phyloP scores from a whole-genome alignment of 2,797 vertebrate genomes.

The Pangasius djambal region DNA sequence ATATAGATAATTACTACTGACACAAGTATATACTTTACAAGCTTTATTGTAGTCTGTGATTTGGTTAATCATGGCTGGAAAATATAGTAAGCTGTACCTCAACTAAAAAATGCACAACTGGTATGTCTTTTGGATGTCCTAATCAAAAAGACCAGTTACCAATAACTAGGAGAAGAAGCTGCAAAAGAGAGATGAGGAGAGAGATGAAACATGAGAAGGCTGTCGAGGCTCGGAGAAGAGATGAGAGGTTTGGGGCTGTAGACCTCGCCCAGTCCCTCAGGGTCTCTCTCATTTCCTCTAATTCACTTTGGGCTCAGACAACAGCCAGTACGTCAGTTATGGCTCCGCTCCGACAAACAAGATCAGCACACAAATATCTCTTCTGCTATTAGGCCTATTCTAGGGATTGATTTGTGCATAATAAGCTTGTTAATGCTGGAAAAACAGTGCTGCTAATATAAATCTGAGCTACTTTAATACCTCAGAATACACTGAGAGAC shows the following conservation, averaged over 20 bases:
- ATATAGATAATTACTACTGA: background rate
- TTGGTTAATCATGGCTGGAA: background rate
- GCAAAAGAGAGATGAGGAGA: background rate
- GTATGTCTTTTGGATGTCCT: background rate
- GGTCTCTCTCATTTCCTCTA: constrained; percentile 53
- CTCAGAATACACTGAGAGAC: background rate
- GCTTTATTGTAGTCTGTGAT: background rate
- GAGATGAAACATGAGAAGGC: background rate
- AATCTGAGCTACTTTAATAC: background rate
- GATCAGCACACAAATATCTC: constrained; percentile 38
- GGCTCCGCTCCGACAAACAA: constrained; percentile 34
- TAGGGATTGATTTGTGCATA: background rate
- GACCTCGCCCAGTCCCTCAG: constrained; percentile 57
- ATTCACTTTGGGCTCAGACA: constrained; percentile 47
- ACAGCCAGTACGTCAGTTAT: constrained; percentile 33
- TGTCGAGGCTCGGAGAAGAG: background rate
- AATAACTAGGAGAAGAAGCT: too few species aligned
- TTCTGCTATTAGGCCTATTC: background rate
- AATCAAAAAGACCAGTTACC: background rate
- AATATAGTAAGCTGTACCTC: background rate
- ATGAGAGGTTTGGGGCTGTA: constrained; percentile 6
- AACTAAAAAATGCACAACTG: background rate
- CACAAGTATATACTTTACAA: background rate
- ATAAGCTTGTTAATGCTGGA: background rate
- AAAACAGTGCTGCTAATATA: background rate